Base-by-base conservation (phyloP, 2,888 invertebrate species). In the Acrocyrtus sp. region DNA sequence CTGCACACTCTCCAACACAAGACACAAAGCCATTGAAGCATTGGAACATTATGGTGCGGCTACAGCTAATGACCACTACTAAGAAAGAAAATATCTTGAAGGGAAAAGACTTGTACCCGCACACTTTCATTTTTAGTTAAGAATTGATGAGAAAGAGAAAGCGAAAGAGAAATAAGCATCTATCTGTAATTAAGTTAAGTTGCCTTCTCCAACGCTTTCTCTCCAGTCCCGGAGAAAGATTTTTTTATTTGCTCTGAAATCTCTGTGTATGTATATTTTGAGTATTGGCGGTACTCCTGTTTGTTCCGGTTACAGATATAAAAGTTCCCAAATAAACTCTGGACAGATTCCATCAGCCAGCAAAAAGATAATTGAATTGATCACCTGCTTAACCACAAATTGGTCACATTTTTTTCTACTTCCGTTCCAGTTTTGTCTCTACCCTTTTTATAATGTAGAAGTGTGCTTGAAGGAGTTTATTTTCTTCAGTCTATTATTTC, bases 301-400 rank as follows among this genome's bases (percentile, higher is more conserved):
- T 17, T 19, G n/a, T 53, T 22, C 15, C 39, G 17, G 29, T 39
- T 53, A 21, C 34, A 34, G 34, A n/a, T 4, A 26, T 39, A 54
- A 27, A 19, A n/a, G 27, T 41, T 48, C 50, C 53, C 19, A 45
- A 66, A 66, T 50, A 48, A 66, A 34, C n/a, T 34, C 57, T 51
- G 24, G 45, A 50, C 34, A 60, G 60, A 69, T 69, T 61, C 61
- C 61, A 43, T 54, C 54, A 69, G 41, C 61, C 61, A 69, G 61
- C 69, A 39, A 54, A 54, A 48, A 56, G 61, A 47, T 69, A 69
- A 69, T 69, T 69, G 61, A 61, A 69, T 69, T 69, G 61, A 69
- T 69, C 61, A 54, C 69, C 61, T 54, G 61, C 69, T 69, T 69
- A 51, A 68, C 69, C 61, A 27, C 50, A 68, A 68, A 68, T 68